phyloP scores from a whole-genome alignment of 1,140 invertebrate species.

The Drosophila guanche region DNA sequence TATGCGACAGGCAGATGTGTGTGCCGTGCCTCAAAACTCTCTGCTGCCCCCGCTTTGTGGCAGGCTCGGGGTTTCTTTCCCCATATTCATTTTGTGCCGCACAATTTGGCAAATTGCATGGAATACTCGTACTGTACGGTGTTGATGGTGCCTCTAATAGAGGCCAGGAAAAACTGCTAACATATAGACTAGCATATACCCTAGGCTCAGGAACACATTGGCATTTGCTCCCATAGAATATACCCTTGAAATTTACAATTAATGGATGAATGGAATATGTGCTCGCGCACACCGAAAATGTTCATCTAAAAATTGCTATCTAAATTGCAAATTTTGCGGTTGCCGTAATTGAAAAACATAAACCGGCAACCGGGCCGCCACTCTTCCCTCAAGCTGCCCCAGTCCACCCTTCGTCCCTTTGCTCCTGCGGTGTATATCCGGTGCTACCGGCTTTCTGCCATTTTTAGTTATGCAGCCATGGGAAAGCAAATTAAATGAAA shows the following conservation, averaged over 20 bases:
- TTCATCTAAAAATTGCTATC: constrained; percentile 57
- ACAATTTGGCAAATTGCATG: constrained; percentile 57
- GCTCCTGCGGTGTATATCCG: not conserved
- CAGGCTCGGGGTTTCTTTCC: not conserved
- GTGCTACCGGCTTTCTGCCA: constrained; percentile 20
- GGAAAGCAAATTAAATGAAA: constrained; percentile 81
- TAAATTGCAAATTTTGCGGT: constrained; percentile 78
- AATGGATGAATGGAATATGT: too few species aligned
- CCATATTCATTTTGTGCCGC: not conserved
- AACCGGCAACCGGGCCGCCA: constrained; percentile 24
- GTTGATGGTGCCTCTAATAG: constrained; percentile 12
- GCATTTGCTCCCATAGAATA: not conserved
- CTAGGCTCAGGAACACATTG: too few species aligned
- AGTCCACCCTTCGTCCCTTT: constrained; percentile 1
- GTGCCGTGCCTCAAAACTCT: too few species aligned
- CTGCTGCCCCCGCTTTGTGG: constrained; percentile 9
- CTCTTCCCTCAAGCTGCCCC: not conserved
- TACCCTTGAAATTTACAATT: constrained; percentile 18
- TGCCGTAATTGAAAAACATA: constrained; percentile 78
- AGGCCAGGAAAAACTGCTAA: too few species aligned
- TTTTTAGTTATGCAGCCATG: constrained; percentile 76
- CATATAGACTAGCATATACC: too few species aligned
- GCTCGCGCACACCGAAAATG: too few species aligned
- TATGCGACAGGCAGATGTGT: constrained; percentile 7
- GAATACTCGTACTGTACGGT: constrained; percentile 25